These are phyloP conservation scores for Crotophaga sulcirostris DNA, from an alignment of 2,113 vertebrate species.

Conservation along the genomic window DNA sequence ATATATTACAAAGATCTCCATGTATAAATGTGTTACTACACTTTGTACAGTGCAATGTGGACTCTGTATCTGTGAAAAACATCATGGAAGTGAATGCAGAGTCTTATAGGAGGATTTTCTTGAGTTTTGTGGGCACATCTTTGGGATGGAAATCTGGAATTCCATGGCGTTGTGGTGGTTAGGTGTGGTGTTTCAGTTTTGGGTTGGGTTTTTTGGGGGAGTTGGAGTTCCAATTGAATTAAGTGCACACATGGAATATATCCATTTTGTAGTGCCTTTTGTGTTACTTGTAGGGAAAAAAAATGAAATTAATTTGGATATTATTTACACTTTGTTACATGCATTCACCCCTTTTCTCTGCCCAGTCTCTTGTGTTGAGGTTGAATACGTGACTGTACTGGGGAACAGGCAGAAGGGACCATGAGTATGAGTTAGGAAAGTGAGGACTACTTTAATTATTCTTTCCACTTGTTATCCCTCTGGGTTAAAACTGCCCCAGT, in stretches of 20 bases:
- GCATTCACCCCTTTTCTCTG: not conserved
- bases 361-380: fast-evolving
- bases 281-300: not conserved
- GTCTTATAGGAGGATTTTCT: not conserved
- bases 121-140: not conserved
- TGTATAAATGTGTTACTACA: not conserved
- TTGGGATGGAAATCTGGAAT: not conserved
- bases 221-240: not conserved
- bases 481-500: not conserved
- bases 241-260: not conserved
- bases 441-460: not conserved
- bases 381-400: not conserved
- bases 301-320: not conserved
- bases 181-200: not conserved
- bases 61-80: not conserved
- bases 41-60: not conserved
- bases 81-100: not conserved
- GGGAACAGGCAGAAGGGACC: not conserved
- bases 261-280: not conserved
- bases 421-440: not conserved
- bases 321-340: not conserved
- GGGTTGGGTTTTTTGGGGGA: not conserved
- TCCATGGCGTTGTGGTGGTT: not conserved
- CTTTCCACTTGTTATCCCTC: not conserved
- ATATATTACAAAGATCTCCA: not conserved